These are phyloP conservation scores for Acronicta leporina DNA, from an alignment of 2,888 invertebrate genomes.

Conservation along the genomic window DNA sequence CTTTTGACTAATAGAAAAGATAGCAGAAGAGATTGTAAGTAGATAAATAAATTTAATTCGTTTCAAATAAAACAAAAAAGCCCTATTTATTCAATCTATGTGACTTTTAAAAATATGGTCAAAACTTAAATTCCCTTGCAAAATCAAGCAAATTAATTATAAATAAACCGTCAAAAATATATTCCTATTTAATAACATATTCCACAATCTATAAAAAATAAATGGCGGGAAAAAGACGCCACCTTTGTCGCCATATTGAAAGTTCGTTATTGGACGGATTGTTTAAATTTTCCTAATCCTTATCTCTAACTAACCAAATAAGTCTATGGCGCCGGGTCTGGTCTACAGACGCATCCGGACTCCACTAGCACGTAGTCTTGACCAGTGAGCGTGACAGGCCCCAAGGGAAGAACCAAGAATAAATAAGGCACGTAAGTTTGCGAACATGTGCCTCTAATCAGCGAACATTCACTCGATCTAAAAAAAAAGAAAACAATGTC, in stretches of 20 bases:
- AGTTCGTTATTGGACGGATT: slow-evolving; percentile 40
- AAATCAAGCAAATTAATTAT: slow-evolving; percentile 16
- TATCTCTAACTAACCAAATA: slow-evolving; percentile 10
- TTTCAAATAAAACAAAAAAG: background rate
- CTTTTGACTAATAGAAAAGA: too few relatives aligned
- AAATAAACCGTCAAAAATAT: slow-evolving; percentile 11
- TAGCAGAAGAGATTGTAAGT: too few relatives aligned
- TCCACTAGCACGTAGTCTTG: slow-evolving; percentile 98
- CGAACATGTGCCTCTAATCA: slow-evolving; percentile 96
- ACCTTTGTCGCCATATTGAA: slow-evolving; percentile 34
- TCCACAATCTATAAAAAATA: slow-evolving; percentile 5
- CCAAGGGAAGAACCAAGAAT: slow-evolving; percentile 96
- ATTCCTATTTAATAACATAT: background rate
- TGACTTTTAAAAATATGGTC: slow-evolving; percentile 9
- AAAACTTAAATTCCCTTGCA: slow-evolving; percentile 6
- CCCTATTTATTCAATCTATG: slow-evolving; percentile 4
- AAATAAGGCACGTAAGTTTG: slow-evolving; percentile 97
- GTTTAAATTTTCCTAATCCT: slow-evolving; percentile 23
- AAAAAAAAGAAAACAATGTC: slow-evolving; percentile 74
- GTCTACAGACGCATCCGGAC: slow-evolving; percentile 97
- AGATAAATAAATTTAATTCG: background rate
- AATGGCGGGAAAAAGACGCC: slow-evolving; percentile 35
- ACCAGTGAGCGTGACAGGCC: slow-evolving; percentile 96
- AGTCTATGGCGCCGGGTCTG: slow-evolving; percentile 69
- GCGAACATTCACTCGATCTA: slow-evolving; percentile 96